Conservation (phyloP, 2,797 vertebrate species). For the Cynopterus sphinx region DNA sequence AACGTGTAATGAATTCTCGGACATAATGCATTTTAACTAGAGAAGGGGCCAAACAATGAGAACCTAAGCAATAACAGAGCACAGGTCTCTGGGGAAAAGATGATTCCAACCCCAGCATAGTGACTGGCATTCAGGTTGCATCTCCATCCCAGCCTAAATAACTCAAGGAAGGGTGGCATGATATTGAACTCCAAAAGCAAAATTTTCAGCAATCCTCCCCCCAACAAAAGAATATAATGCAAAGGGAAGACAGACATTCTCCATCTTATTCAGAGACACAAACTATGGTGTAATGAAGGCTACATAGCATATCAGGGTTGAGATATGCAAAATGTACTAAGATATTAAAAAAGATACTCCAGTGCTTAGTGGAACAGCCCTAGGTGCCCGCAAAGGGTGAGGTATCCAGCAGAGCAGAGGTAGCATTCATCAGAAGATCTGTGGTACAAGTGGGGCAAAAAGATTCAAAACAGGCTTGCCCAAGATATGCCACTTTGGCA, state of each 20-base stretch:
- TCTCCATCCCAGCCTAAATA: neutral
- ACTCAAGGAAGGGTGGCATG: neutral
- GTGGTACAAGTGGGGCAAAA: neutral
- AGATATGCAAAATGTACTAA: neutral
- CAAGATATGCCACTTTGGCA: neutral
- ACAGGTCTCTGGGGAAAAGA: neutral
- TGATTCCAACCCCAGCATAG: neutral
- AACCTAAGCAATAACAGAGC: neutral
- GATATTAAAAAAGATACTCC: neutral
- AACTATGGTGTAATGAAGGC: neutral
- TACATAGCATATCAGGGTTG: neutral
- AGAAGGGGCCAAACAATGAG: neutral
- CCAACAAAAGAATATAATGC: neutral
- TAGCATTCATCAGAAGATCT: neutral
- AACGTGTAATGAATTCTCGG: neutral
- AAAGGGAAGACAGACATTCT: neutral
- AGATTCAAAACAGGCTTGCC: neutral
- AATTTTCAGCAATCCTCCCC: neutral
- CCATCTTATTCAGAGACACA: neutral
- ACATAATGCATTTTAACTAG: neutral
- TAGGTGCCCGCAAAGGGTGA: neutral
- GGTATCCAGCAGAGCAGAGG: neutral
- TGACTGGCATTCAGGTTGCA: neutral
- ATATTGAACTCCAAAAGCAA: neutral
- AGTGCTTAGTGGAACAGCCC: neutral